A percentile compares a stretch with the other conserved stretches of the same genome.
phyloP scores from a whole-genome alignment of 2,113 vertebrate species.

The Meles meles region DNA sequence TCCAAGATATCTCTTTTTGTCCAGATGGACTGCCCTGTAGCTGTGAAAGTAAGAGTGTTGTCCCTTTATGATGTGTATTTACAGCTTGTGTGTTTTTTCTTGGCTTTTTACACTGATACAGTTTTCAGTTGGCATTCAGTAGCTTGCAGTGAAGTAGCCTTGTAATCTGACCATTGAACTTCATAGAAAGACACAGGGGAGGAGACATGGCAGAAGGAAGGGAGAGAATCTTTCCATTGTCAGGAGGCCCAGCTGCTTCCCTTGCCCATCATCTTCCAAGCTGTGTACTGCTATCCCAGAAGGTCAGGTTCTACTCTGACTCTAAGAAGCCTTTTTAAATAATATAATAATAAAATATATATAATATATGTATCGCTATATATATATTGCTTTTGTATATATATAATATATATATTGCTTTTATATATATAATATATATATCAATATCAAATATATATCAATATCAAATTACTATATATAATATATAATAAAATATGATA shows the following conservation, averaged over 20 bases:
- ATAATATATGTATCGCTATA: too few relatives aligned
- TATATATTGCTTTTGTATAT: too few relatives aligned
- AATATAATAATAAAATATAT: too few relatives aligned
- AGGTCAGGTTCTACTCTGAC: background rate
- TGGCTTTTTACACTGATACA: background rate
- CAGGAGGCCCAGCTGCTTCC: background rate
- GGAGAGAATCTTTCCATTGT: background rate
- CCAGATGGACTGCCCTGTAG: background rate
- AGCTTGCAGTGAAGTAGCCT: background rate
- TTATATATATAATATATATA: too few relatives aligned
- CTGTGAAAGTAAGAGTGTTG: background rate
- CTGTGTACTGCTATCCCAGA: background rate
- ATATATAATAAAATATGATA: too few relatives aligned
- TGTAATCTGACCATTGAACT: background rate
- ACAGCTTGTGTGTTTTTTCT: background rate
- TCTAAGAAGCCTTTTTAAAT: background rate
- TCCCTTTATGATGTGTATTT: background rate
- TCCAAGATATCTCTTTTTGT: background rate
- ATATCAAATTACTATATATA: too few relatives aligned
- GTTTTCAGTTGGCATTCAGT: background rate
- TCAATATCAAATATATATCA: too few relatives aligned
- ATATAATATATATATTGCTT: too few relatives aligned
- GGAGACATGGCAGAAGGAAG: background rate
- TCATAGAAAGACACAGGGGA: background rate
- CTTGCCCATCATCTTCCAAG: background rate